These are phyloP conservation scores for Megaceryle alcyon DNA, from an alignment of 2,797 vertebrate genomes.

Conservation along the genomic window DNA sequence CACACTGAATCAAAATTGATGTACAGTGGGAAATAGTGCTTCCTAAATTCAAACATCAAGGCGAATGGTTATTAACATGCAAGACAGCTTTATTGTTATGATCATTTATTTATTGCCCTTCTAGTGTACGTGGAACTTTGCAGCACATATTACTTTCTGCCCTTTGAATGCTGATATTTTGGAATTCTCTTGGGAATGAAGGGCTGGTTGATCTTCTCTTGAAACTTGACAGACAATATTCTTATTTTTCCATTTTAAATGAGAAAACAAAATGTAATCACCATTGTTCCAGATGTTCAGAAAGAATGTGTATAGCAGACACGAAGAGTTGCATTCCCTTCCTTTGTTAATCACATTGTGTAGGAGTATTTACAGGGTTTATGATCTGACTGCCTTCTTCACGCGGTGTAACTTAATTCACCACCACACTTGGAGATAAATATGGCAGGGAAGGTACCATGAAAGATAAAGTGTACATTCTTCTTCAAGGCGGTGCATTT, in stretches of 20 bases:
- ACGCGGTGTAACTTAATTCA: neutral
- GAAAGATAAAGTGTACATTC: neutral
- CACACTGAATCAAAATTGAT: neutral
- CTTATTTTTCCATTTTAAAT: neutral
- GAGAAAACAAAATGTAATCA: neutral
- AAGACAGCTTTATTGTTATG: slow-evolving; percentile 34
- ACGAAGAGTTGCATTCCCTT: neutral
- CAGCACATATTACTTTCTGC: neutral
- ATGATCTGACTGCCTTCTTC: neutral
- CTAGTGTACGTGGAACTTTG: neutral
- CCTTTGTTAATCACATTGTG: neutral
- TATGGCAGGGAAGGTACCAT: neutral
- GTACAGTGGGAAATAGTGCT: neutral
- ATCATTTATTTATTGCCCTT: slow-evolving; percentile 44
- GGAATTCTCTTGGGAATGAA: neutral
- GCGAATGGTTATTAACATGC: neutral
- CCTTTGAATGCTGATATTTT: slow-evolving; percentile 10
- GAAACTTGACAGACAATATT: neutral
- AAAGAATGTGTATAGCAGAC: neutral
- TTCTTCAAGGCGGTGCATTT: neutral
- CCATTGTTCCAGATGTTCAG: neutral
- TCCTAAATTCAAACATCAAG: slow-evolving; percentile 46
- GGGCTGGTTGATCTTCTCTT: neutral
- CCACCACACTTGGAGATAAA: neutral
- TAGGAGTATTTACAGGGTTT: slow-evolving; percentile 15